Conservation (phyloP, 2,888 invertebrate genomes). For the Neocrepidodera transversa region DNA sequence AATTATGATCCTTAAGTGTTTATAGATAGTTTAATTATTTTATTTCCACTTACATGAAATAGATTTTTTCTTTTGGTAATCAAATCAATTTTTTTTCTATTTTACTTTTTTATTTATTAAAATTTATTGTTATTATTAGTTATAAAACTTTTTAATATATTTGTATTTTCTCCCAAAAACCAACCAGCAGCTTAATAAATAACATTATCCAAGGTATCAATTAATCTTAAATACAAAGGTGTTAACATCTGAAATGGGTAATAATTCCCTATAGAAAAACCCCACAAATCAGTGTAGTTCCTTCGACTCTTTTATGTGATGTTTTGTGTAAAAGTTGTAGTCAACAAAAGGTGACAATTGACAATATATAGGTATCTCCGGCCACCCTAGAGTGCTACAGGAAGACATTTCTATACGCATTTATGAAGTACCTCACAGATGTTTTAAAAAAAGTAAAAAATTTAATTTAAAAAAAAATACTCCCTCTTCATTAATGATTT, state of each 20-base stretch:
- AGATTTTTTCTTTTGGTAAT: too few relatives aligned
- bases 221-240: conserved; percentile 31
- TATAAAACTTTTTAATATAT: too few relatives aligned
- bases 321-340: conserved; percentile 43
- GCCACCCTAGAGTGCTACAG: conserved; percentile 45
- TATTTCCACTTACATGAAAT: too few relatives aligned
- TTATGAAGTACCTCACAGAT: conserved; percentile 38
- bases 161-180: conserved; percentile 9
- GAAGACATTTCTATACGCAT: conserved; percentile 41
- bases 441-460: too few relatives aligned
- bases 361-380: too few relatives aligned
- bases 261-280: conserved; percentile 38
- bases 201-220: conserved; percentile 36
- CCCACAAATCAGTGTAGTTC: conserved; percentile 51
- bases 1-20: too few relatives aligned
- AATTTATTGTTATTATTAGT: too few relatives aligned
- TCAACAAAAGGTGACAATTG: conserved; percentile 49
- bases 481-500: too few relatives aligned
- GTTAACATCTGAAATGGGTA: conserved; percentile 35
- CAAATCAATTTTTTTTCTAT: too few relatives aligned
- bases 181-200: conserved; percentile 27
- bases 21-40: too few relatives aligned
- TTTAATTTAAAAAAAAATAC: too few relatives aligned
- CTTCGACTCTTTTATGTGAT: conserved; percentile 44
- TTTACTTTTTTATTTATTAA: too few relatives aligned